Percentiles rank a stretch among this genome's conserved stretches.
phyloP scores from a whole-genome alignment of 2,797 vertebrate species.

The Ataeniobius toweri region DNA sequence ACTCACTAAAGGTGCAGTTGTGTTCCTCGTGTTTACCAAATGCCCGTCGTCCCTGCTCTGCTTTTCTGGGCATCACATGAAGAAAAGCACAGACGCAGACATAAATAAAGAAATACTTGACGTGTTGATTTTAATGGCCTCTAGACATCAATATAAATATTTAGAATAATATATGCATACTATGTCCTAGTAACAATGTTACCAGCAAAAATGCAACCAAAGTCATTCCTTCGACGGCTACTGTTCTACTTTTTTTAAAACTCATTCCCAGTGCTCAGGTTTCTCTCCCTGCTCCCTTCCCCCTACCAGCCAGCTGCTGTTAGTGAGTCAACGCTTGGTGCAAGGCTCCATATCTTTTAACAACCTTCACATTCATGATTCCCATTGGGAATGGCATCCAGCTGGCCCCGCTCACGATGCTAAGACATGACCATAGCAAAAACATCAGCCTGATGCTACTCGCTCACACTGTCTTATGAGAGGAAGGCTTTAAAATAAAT shows the following conservation, averaged over 20 bases:
- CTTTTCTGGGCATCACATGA: slow-evolving; percentile 72
- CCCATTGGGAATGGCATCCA: slow-evolving; percentile 84
- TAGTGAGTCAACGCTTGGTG: slow-evolving; percentile 83
- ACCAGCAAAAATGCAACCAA: slow-evolving; percentile 39
- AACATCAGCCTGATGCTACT: slow-evolving; percentile 73
- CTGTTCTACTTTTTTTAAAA: slow-evolving; percentile 55
- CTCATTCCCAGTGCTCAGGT: slow-evolving; percentile 58
- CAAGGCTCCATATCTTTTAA: slow-evolving; percentile 86
- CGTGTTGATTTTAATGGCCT: slow-evolving; percentile 41
- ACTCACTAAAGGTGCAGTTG: slow-evolving; percentile 62
- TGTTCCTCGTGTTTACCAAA: slow-evolving; percentile 73
- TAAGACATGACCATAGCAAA: slow-evolving; percentile 76
- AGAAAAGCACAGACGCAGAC: slow-evolving; percentile 58
- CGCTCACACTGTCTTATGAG: slow-evolving; percentile 57
- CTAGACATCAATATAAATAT: slow-evolving; percentile 4
- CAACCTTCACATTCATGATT: slow-evolving; percentile 86
- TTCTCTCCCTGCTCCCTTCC: slow-evolving; percentile 65
- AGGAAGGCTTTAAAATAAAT: slow-evolving; percentile 55
- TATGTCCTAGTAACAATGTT: slow-evolving; percentile 9
- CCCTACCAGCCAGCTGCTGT: slow-evolving; percentile 86
- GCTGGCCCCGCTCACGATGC: slow-evolving; percentile 83
- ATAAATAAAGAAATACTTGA: slow-evolving; percentile 42
- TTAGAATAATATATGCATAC: not conserved
- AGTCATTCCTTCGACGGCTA: slow-evolving; percentile 47
- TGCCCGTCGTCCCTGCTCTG: slow-evolving; percentile 62